Conservation (phyloP, 2,888 invertebrate species). For the Julus scanicus region DNA sequence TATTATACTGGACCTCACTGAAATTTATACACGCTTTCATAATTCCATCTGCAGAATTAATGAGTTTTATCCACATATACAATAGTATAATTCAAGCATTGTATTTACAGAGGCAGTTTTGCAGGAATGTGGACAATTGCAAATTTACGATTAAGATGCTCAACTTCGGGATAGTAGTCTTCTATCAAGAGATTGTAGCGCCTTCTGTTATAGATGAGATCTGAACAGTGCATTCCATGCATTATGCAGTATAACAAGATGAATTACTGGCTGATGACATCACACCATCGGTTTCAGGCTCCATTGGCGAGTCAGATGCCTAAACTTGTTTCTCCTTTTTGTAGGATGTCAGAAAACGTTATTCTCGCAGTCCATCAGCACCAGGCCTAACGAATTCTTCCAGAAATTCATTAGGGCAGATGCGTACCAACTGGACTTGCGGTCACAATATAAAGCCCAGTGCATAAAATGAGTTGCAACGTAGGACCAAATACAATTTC, state of each 20-base stretch:
- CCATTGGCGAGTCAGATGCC: neutral
- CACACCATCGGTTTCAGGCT: neutral
- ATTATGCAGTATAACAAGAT: neutral
- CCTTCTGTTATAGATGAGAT: neutral
- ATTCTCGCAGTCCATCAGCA: neutral
- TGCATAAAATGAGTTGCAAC: neutral
- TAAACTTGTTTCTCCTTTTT: neutral
- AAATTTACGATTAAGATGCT: too few relatives aligned
- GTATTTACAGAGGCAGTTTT: too few relatives aligned
- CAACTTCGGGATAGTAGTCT: too few relatives aligned
- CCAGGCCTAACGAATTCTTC: neutral
- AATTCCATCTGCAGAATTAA: too few relatives aligned
- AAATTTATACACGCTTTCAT: too few relatives aligned
- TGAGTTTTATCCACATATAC: too few relatives aligned
- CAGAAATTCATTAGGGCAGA: constrained; percentile 8
- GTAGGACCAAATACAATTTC: neutral
- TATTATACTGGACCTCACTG: too few relatives aligned
- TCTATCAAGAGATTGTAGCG: neutral
- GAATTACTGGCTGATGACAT: constrained; percentile 31
- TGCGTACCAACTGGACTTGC: neutral
- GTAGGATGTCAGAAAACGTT: neutral
- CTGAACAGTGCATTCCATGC: neutral
- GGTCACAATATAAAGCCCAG: neutral
- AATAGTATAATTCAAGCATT: too few relatives aligned
- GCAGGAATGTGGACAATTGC: too few relatives aligned